Evolutionary conservation across 2,888 invertebrate genomes (phyloP).

Genomic region (Dicyrtoma fusca): DNA sequence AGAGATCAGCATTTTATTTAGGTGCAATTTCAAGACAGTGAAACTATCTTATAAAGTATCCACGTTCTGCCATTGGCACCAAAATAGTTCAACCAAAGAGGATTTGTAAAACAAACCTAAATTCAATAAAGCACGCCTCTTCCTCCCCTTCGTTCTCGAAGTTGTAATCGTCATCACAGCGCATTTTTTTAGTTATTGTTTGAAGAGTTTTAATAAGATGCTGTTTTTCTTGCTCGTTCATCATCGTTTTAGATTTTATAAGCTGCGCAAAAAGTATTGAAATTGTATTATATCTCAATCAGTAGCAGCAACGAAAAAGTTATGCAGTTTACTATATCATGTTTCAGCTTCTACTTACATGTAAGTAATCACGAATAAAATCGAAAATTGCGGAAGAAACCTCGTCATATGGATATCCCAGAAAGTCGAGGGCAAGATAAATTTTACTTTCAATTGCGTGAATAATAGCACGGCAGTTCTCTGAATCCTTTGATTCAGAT

Average conservation of each 20-base stretch:
- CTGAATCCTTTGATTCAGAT: slow-evolving; percentile 41
- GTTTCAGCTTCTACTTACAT: slow-evolving; percentile 57
- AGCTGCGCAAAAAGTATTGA: slow-evolving; percentile 56
- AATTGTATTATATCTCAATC: too few relatives aligned
- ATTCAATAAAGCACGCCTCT: slow-evolving; percentile 64
- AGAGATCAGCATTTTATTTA: slow-evolving; percentile 15
- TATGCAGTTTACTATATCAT: too few relatives aligned
- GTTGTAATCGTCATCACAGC: slow-evolving; percentile 63
- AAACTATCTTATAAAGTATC: background rate
- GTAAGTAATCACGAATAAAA: slow-evolving; percentile 63
- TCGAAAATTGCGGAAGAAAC: slow-evolving; percentile 62
- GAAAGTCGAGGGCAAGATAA: slow-evolving; percentile 61
- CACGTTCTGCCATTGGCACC: slow-evolving; percentile 35
- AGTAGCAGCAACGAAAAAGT: background rate
- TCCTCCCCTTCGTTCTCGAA: slow-evolving; percentile 64
- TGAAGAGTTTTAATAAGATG: slow-evolving; percentile 60
- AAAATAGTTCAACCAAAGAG: too few relatives aligned
- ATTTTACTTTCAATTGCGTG: slow-evolving; percentile 60
- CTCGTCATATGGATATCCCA: slow-evolving; percentile 63
- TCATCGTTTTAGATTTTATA: slow-evolving; percentile 60
- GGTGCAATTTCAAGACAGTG: slow-evolving; percentile 30
- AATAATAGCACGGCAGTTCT: slow-evolving; percentile 48
- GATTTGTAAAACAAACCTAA: slow-evolving; percentile 56
- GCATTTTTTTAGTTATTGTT: slow-evolving; percentile 62
- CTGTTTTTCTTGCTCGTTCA: slow-evolving; percentile 59